Evolutionary conservation across 2,888 invertebrate species (phyloP).

Genomic region (Brenthis daphne): DNA sequence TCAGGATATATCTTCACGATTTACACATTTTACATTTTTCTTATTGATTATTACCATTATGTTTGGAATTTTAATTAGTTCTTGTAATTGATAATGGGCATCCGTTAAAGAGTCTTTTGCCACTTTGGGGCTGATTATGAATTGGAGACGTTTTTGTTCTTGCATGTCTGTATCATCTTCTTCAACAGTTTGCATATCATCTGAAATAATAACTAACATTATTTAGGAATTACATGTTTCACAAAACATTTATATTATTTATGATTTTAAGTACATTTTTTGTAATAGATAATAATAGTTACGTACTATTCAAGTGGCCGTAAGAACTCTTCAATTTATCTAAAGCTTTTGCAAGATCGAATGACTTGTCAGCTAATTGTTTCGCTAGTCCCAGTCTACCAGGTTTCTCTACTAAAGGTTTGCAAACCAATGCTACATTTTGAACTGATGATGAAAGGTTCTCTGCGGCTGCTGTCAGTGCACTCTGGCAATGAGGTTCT

Average conservation of each 20-base stretch:
- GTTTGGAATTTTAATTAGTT: not conserved
- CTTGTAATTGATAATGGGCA: slow-evolving; percentile 6
- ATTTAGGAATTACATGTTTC: not conserved
- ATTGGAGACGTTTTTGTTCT: not conserved
- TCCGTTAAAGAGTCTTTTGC: not conserved
- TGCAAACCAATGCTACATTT: slow-evolving; percentile 49
- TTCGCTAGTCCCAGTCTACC: slow-evolving; percentile 42
- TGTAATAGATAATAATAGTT: not conserved
- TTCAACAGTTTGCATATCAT: slow-evolving; percentile 6
- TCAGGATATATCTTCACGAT: not conserved
- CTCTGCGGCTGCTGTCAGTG: slow-evolving; percentile 57
- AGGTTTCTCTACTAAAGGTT: slow-evolving; percentile 53
- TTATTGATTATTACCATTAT: too few species aligned
- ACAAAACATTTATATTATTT: not conserved
- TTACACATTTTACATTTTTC: not conserved
- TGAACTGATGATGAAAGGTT: slow-evolving; percentile 51
- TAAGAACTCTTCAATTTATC: slow-evolving; percentile 56
- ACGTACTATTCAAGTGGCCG: slow-evolving; percentile 36
- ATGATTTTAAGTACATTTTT: not conserved
- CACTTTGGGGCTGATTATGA: not conserved
- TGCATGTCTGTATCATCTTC: slow-evolving; percentile 2
- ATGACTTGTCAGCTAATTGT: slow-evolving; percentile 44
- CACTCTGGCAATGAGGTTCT: slow-evolving; percentile 69
- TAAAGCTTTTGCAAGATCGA: slow-evolving; percentile 57
- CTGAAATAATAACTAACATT: not conserved